Evolutionary conservation across 2,113 vertebrate genomes (phyloP), one percentile per base, ranked within the genome.

Genomic region (Ascaphus truei): DNA sequence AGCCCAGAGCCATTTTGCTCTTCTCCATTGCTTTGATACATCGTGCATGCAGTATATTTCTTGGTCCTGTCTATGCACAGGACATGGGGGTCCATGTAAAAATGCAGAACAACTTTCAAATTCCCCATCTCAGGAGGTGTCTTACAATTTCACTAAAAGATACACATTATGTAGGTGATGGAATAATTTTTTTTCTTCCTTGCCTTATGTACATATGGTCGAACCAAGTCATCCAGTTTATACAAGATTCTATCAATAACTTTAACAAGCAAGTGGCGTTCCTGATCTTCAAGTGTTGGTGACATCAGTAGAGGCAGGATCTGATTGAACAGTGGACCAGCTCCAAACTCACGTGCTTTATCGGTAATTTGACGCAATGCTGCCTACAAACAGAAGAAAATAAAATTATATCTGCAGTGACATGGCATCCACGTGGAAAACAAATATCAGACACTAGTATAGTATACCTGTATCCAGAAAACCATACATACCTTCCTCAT

Each of bases 171-270:
- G n/a, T n/a, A n/a, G n/a, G n/a, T n/a, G n/a, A n/a, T n/a, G n/a
- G 1, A 7, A 25, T 3, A 76, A 41, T 3, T n/a, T 8, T 36
- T 20, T 34, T 37, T 26, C 55, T 4, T 68, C 73, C 78, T 74
- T 72, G 98, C 97, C 95, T 99, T 99, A 78, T 99, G 97, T 1
- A 99, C 97, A 1, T 99, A 99, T 0, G 97, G 97, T 29, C 97
- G 91, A 63, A 99, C 97, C 84, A 99, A 84, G 73, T 99, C 97
- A 69, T 99, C 97, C 75, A 99, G 81, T 65, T 99, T 99, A 87
- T 99, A 99, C 1, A 99, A 89, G 76, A 99, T 99, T 76, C 96
- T 92, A 78, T 99, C 96, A 0, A 99, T 99, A 77, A 99, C 97
- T 89, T 99, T 99, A 10, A 99, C 97, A 78, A 99, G 91, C 67